A percentile compares a stretch with the other conserved stretches of the same genome.
Conservation (phyloP, 2,797 vertebrate species). For the Pterois miles region DNA sequence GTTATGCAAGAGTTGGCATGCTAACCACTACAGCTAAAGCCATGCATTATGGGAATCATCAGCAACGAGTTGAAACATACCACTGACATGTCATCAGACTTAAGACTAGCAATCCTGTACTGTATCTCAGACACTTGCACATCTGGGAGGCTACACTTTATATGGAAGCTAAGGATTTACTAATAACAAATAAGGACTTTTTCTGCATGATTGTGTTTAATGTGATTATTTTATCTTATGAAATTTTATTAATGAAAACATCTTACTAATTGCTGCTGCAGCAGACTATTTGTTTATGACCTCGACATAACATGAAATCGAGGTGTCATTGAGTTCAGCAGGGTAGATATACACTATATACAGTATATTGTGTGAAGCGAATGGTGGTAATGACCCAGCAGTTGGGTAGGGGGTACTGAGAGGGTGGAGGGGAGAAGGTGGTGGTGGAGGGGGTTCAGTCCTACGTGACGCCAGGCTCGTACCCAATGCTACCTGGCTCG, state of each 20-base stretch:
- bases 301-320: not conserved
- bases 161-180: not conserved
- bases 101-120: not conserved
- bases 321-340: not conserved
- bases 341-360: too few species aligned
- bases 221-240: not conserved
- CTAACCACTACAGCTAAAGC: slow-evolving; percentile 15
- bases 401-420: not conserved
- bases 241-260: not conserved
- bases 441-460: slow-evolving; percentile 2
- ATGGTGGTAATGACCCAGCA: slow-evolving; percentile 2
- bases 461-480: slow-evolving; percentile 36
- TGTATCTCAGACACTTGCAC: not conserved
- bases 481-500: slow-evolving; percentile 47
- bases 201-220: not conserved
- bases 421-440: not conserved
- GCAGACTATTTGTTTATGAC: not conserved
- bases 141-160: not conserved
- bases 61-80: not conserved
- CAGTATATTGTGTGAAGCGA: not conserved
- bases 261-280: not conserved
- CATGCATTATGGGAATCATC: not conserved
- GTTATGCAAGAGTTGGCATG: slow-evolving; percentile 20
- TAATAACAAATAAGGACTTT: too few species aligned
- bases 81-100: not conserved